phyloP scores from a whole-genome alignment of 2,888 invertebrate genomes.

The Cerastis leucographa region DNA sequence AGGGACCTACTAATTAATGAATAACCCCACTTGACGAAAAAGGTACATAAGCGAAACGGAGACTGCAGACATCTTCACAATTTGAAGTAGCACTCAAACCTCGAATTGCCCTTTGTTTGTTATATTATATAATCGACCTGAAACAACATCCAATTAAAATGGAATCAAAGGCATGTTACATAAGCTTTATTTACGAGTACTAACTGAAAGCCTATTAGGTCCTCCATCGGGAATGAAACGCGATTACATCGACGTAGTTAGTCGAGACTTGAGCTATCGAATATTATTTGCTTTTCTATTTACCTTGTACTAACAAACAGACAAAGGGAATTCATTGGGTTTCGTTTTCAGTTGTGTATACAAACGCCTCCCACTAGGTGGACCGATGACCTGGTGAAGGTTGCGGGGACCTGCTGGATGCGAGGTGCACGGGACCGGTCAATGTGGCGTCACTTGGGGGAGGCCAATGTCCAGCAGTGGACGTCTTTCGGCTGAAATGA shows the following conservation, averaged over 20 bases:
- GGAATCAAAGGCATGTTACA: not conserved
- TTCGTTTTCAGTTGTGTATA: slow-evolving; percentile 7
- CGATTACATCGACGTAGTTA: not conserved
- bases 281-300: slow-evolving; percentile 15
- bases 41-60: not conserved
- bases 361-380: no score
- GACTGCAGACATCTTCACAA: not conserved
- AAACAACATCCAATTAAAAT: slow-evolving; percentile 5
- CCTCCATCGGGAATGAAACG: not conserved
- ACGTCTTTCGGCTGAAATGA: no score
- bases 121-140: not conserved
- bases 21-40: not conserved
- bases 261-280: not conserved
- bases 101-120: not conserved
- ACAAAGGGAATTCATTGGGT: not conserved
- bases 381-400: no score
- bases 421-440: no score
- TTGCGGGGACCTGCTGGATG: no score
- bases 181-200: not conserved
- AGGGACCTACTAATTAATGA: not conserved
- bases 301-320: not conserved
- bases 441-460: no score
- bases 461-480: no score
- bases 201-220: not conserved
- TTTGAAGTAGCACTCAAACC: not conserved